Evolutionary conservation across 2,797 vertebrate genomes (phyloP).

Genomic region (Vipera latastei): DNA sequence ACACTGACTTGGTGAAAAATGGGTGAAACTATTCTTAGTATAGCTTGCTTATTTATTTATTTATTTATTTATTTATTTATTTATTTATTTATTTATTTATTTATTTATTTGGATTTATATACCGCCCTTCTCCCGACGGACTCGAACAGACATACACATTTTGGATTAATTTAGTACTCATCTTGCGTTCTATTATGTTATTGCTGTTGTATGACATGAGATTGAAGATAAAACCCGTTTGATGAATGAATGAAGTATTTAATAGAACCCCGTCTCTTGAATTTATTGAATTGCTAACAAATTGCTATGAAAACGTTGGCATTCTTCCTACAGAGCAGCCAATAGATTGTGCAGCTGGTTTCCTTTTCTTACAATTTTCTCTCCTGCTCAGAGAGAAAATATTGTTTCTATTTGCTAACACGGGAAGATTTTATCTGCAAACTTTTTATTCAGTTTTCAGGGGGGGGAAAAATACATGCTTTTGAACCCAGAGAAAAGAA

Average conservation of each 20-base stretch:
- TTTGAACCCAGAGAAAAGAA: conserved; percentile 23
- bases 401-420: conserved; percentile 28
- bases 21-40: not conserved
- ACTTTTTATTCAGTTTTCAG: not conserved
- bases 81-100: too few relatives aligned
- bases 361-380: conserved; percentile 22
- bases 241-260: not conserved
- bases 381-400: conserved; percentile 28
- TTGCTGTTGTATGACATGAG: not conserved
- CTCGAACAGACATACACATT: not conserved
- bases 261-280: accelerated
- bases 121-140: too few relatives aligned
- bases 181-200: not conserved
- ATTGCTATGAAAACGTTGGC: not conserved
- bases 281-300: not conserved
- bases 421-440: not conserved
- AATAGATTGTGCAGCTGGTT: conserved; percentile 1
- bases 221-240: not conserved
- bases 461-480: not conserved
- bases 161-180: not conserved
- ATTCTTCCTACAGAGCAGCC: too few relatives aligned
- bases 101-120: too few relatives aligned
- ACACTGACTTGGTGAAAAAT: not conserved
- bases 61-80: too few relatives aligned
- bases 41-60: not conserved